phyloP scores from a whole-genome alignment of 2,113 vertebrate genomes.

The Camelus bactrianus region DNA sequence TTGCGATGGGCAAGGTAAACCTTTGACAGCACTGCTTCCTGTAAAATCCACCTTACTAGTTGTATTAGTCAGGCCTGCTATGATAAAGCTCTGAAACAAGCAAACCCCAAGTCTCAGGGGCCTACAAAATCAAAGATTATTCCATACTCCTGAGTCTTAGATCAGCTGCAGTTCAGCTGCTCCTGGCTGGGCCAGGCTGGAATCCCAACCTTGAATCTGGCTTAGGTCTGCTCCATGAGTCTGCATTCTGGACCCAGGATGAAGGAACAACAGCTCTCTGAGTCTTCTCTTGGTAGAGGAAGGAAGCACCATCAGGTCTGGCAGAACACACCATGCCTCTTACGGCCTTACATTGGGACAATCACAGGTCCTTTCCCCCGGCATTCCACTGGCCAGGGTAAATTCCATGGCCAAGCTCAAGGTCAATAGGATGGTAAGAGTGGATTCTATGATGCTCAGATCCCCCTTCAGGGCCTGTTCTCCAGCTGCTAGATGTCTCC shows the following conservation, averaged over 20 bases:
- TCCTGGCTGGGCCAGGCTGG: not conserved
- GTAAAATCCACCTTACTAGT: not conserved
- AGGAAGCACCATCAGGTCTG: not conserved
- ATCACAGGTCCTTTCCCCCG: not conserved
- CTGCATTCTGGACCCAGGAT: not conserved
- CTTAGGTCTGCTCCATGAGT: not conserved
- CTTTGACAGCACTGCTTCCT: not conserved
- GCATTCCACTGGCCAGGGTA: not conserved
- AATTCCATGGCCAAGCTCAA: not conserved
- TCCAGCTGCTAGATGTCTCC: not conserved
- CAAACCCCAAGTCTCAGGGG: not conserved
- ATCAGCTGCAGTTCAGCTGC: not conserved
- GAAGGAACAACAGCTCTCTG: not conserved
- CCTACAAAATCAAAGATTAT: not conserved
- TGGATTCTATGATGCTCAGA: not conserved
- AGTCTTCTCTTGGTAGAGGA: not conserved
- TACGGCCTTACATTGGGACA: not conserved
- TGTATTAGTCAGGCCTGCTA: not conserved
- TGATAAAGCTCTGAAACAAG: conserved; percentile 30
- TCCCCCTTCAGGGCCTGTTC: not conserved
- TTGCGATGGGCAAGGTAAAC: not conserved
- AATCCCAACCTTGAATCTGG: not conserved
- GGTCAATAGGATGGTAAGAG: not conserved
- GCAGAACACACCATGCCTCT: not conserved
- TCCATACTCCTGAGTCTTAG: not conserved